phyloP scores from a whole-genome alignment of 2,113 vertebrate genomes.

The Nothobranchius kuhntae region DNA sequence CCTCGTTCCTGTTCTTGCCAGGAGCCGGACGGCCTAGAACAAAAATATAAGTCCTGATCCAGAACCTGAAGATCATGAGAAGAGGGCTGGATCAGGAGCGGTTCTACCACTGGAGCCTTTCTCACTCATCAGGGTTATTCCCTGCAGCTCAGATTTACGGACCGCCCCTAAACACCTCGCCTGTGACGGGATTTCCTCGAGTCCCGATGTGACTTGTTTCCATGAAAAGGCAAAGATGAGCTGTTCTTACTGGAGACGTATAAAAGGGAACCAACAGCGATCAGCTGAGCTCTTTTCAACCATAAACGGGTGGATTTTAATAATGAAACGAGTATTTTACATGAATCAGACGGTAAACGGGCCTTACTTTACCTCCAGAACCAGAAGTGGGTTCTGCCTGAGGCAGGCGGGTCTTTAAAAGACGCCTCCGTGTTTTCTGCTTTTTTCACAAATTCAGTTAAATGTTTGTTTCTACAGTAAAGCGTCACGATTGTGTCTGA shows the following conservation, averaged over 20 bases:
- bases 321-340: background rate
- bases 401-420: background rate
- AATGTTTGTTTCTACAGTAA: constrained; percentile 4
- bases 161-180: background rate
- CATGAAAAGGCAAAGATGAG: too few relatives aligned
- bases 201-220: background rate
- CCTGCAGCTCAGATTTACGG: background rate
- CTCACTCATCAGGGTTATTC: background rate
- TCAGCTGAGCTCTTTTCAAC: background rate
- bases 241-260: background rate
- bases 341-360: background rate
- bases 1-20: background rate
- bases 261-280: background rate
- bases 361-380: background rate
- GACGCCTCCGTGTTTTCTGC: background rate
- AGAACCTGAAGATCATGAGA: too few relatives aligned
- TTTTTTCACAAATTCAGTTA: background rate
- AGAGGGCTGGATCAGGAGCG: too few relatives aligned
- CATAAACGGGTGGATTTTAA: background rate
- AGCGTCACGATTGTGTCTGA: too few relatives aligned
- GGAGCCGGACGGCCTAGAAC: background rate
- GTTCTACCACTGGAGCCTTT: too few relatives aligned
- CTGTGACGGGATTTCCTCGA: background rate
- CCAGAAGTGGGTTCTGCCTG: too few relatives aligned
- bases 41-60: too few relatives aligned